Evolutionary conservation across 2,888 invertebrate genomes (phyloP), one percentile per base, ranked within the genome.

Genomic region (Holacanthella duospinosa): DNA sequence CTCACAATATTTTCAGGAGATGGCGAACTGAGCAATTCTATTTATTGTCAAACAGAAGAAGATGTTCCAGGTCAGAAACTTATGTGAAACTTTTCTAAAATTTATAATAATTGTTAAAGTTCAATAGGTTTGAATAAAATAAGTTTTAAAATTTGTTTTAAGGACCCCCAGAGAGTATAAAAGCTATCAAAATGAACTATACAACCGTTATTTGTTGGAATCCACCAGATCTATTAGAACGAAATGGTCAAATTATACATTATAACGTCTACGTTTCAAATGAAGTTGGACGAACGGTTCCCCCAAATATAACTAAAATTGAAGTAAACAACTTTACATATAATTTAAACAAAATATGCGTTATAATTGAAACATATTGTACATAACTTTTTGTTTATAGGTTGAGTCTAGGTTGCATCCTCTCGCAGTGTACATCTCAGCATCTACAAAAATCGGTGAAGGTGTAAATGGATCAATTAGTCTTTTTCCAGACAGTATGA

Each of bases 11-110:
- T 48, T 75, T 84, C 87, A 74, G 89, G 89, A 1, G 88, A 88
- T 75, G 89, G 89, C 1, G 82, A 84, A 4, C 77, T 84, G 63
- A 85, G 87, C 43, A 78, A 81, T 66, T 82, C 86, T 0, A 80
- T 85, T 43, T 86, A 82, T 75, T 87, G 89, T 74, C 84, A 84
- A 73, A 89, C 89, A 1, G 85, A 86, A 73, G 88, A 89, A 79
- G 89, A 89, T 77, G 84, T 86, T 87, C 48, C 48, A n/a, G 48
- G n/a, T n/a, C n/a, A n/a, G n/a, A n/a, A n/a, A n/a, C n/a, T n/a
- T n/a, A 77, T 76, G 75, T 67, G 9, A 25, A 29, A n/a, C n/a
- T n/a, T n/a, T n/a, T n/a, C n/a, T n/a, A n/a, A n/a, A n/a, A n/a
- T n/a, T n/a, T n/a, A n/a, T n/a, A n/a, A n/a, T n/a, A n/a, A n/a